Percentiles rank a stretch among this genome's conserved stretches.
phyloP scores from a whole-genome alignment of 2,888 invertebrate genomes.

The Cryptophagus acutangulus region DNA sequence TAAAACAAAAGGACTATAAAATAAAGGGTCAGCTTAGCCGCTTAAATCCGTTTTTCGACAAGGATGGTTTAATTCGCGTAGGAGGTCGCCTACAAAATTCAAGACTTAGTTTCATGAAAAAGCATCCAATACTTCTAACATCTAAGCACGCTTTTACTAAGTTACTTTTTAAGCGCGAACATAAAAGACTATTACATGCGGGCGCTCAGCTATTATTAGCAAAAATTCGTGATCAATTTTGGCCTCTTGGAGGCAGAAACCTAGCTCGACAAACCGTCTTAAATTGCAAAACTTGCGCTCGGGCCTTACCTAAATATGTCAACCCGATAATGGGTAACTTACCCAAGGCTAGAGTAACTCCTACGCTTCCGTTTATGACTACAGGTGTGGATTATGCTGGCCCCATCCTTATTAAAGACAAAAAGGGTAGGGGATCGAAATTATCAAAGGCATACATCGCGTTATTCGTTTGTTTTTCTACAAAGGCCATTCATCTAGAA shows the following conservation, averaged over 20 bases:
- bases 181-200: constrained; percentile 19
- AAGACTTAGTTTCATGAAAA: too few relatives aligned
- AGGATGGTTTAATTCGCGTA: too few relatives aligned
- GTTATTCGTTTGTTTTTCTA: constrained; percentile 17
- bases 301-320: constrained; percentile 9
- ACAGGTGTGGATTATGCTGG: constrained; percentile 17
- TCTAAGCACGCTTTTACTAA: too few relatives aligned
- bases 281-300: constrained; percentile 11
- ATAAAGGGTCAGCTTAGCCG: too few relatives aligned
- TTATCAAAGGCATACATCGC: constrained; percentile 16
- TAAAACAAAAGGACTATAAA: too few relatives aligned
- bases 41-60: too few relatives aligned
- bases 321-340: constrained; percentile 9
- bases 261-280: constrained; percentile 5
- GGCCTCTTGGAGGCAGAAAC: constrained; percentile 21
- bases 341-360: constrained; percentile 14
- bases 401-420: constrained; percentile 13
- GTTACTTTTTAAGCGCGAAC: constrained; percentile 15
- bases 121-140: too few relatives aligned
- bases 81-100: too few relatives aligned
- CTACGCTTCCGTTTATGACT: constrained; percentile 10
- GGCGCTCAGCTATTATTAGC: constrained; percentile 19
- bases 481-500: constrained; percentile 18
- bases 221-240: constrained; percentile 22
- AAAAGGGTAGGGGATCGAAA: constrained; percentile 7